Conservation (phyloP, 2,888 invertebrate species). For the Margaritifera margaritifera region DNA sequence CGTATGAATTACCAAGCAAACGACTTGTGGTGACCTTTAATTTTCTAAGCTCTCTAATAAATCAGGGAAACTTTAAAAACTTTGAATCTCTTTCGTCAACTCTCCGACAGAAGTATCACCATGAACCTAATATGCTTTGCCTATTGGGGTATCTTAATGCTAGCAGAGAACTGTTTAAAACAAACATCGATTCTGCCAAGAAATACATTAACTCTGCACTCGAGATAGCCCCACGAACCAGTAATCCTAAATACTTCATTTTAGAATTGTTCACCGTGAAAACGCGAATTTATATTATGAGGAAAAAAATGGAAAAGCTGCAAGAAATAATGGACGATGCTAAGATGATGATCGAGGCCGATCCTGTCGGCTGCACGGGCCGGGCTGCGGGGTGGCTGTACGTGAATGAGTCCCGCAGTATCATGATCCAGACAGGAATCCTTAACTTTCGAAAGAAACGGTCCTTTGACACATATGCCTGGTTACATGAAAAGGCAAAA, state of each 20-base stretch:
- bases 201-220: constrained; percentile 26
- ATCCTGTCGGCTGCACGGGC: constrained; percentile 41
- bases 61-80: constrained; percentile 37
- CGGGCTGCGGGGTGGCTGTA: constrained; percentile 47
- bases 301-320: constrained; percentile 41
- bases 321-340: constrained; percentile 35
- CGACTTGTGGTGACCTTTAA: constrained; percentile 34
- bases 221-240: constrained; percentile 33
- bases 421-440: constrained; percentile 28
- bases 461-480: constrained; percentile 22
- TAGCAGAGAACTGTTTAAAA: constrained; percentile 31
- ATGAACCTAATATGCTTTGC: constrained; percentile 32
- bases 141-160: constrained; percentile 37
- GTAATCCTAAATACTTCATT: constrained; percentile 38
- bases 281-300: constrained; percentile 38
- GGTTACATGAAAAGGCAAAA: constrained; percentile 27
- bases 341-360: constrained; percentile 43
- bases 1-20: constrained; percentile 11
- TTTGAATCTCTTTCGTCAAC: constrained; percentile 25
- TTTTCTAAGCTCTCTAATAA: constrained; percentile 38
- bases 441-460: constrained; percentile 34
- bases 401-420: constrained; percentile 37
- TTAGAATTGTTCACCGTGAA: constrained; percentile 42
- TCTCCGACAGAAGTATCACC: constrained; percentile 11
- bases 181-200: constrained; percentile 36